A percentile compares a stretch with the other conserved stretches of the same genome.
Evolutionary conservation across 2,888 invertebrate species (phyloP).

Genomic region (Galeopsomyia nigrocyanea): DNA sequence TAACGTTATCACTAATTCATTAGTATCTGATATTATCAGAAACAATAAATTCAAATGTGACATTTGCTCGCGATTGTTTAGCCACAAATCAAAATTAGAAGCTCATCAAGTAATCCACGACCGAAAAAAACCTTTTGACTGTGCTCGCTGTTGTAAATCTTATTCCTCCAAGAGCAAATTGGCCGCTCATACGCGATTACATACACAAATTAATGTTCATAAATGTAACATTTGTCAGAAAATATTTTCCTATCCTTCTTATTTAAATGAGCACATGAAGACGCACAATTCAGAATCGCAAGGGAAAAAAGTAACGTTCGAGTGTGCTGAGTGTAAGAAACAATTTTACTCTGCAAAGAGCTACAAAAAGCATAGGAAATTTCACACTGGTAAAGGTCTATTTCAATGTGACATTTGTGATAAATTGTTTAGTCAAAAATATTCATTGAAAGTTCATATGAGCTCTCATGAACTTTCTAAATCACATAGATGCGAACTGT

Average conservation of each 20-base stretch:
- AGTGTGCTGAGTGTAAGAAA: constrained; percentile 61
- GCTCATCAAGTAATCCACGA: constrained; percentile 60
- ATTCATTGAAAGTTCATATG: constrained; percentile 64
- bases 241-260: constrained; percentile 66
- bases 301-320: constrained; percentile 52
- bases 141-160: constrained; percentile 60
- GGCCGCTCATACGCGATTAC: constrained; percentile 63
- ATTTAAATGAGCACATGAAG: constrained; percentile 64
- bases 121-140: constrained; percentile 61
- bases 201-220: constrained; percentile 63
- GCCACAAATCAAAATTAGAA: constrained; percentile 61
- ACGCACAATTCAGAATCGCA: constrained; percentile 55
- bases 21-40: background rate
- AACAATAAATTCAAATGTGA: constrained; percentile 55
- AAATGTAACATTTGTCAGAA: constrained; percentile 66
- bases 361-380: constrained; percentile 59
- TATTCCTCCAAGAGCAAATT: constrained; percentile 65
- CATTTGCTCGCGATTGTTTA: constrained; percentile 58
- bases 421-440: constrained; percentile 65
- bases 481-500: constrained; percentile 63
- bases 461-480: constrained; percentile 60
- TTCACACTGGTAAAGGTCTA: constrained; percentile 62
- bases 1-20: too few relatives aligned
- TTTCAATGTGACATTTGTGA: constrained; percentile 66
- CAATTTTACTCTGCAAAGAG: constrained; percentile 61